A percentile compares a stretch with the other conserved stretches of the same genome.
Evolutionary conservation across 1,140 invertebrate species (phyloP).

Genomic region (Trichonephila inaurata): DNA sequence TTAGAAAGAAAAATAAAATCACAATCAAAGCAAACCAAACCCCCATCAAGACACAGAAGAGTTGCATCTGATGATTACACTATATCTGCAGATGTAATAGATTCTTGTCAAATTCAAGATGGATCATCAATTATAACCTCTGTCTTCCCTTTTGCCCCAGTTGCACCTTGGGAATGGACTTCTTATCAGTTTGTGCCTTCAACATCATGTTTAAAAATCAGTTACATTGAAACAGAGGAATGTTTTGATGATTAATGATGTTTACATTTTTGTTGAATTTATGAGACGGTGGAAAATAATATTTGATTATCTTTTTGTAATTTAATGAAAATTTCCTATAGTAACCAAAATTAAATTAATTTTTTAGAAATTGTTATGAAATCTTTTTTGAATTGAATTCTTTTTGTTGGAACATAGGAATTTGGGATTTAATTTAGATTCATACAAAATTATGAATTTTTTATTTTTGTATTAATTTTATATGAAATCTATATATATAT

Average conservation of each 20-base stretch:
- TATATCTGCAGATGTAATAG: conserved; percentile 79
- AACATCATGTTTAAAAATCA: conserved; percentile 72
- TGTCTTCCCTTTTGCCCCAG: conserved; percentile 80
- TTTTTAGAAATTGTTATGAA: too few relatives aligned
- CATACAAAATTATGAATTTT: too few relatives aligned
- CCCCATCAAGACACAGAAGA: conserved; percentile 78
- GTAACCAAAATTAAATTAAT: too few relatives aligned
- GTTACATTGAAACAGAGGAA: conserved; percentile 58
- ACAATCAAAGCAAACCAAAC: conserved; percentile 44
- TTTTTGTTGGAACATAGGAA: too few relatives aligned
- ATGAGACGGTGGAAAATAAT: too few relatives aligned
- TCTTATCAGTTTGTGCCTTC: conserved; percentile 73
- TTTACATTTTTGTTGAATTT: not conserved
- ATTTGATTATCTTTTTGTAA: too few relatives aligned
- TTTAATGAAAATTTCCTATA: too few relatives aligned
- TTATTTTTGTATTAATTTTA: too few relatives aligned
- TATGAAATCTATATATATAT: too few relatives aligned
- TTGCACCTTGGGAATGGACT: conserved; percentile 77
- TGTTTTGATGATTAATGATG: conserved; percentile 59
- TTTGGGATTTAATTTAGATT: too few relatives aligned
- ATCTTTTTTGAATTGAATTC: too few relatives aligned
- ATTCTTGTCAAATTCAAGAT: conserved; percentile 78
- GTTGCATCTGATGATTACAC: conserved; percentile 79
- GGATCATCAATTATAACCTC: conserved; percentile 80
- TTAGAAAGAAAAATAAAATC: conserved; percentile 77